These are phyloP conservation scores for Bombylius discolor DNA, from an alignment of 2,888 invertebrate genomes.

Conservation along the genomic window DNA sequence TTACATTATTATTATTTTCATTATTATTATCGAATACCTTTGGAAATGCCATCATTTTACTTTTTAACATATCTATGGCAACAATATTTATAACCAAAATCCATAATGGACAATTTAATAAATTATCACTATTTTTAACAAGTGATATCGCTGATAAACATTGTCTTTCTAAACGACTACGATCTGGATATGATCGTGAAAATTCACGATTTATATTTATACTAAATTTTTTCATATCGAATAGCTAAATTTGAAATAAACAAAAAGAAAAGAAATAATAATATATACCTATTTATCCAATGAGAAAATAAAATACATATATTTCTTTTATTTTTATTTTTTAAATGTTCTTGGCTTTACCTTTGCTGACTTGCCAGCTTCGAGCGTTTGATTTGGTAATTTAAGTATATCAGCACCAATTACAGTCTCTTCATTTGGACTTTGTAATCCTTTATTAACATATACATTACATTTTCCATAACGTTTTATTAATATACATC, in stretches of 20 bases:
- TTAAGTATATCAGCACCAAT: constrained; percentile 56
- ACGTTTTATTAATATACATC: constrained; percentile 56
- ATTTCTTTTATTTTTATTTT: background rate
- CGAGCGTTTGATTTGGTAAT: constrained; percentile 48
- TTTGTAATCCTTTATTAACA: constrained; percentile 43
- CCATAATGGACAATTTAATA: constrained; percentile 65
- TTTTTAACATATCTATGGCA: constrained; percentile 64
- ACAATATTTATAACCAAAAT: constrained; percentile 65
- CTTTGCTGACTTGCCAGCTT: constrained; percentile 49
- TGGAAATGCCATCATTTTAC: constrained; percentile 42
- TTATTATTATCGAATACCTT: constrained; percentile 8
- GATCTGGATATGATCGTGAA: constrained; percentile 52
- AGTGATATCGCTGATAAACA: constrained; percentile 59
- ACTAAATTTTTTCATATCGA: constrained; percentile 61
- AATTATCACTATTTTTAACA: constrained; percentile 52
- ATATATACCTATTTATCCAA: too few relatives aligned
- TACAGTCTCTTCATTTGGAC: constrained; percentile 43
- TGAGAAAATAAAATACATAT: too few relatives aligned
- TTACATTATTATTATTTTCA: constrained; percentile 21
- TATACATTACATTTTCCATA: constrained; percentile 54
- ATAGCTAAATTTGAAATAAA: constrained; percentile 37
- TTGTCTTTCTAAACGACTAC: constrained; percentile 51
- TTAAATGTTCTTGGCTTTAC: constrained; percentile 24
- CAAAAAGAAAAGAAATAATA: background rate
- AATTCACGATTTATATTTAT: constrained; percentile 54